Evolutionary conservation across 2,888 invertebrate species (phyloP).

Genomic region (Ptychoptera contaminata): DNA sequence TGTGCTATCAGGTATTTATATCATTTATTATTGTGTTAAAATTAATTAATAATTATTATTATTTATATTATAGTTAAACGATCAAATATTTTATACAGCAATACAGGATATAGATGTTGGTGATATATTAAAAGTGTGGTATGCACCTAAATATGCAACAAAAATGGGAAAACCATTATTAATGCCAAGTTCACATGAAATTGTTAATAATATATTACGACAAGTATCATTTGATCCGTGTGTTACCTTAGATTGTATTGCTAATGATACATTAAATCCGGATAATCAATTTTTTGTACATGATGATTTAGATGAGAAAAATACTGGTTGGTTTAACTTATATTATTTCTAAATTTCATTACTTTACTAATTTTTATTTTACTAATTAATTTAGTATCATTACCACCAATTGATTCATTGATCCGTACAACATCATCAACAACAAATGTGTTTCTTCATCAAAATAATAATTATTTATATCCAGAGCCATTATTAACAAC

Average conservation of each 20-base stretch:
- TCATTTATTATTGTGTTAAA: neutral
- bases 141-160: conserved; percentile 10
- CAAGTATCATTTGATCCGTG: conserved; percentile 9
- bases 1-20: conserved; percentile 9
- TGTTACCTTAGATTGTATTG: conserved; percentile 5
- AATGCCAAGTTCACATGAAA: conserved; percentile 4
- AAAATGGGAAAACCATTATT: conserved; percentile 8
- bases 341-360: neutral
- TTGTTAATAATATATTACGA: conserved; percentile 8
- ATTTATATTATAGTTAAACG: conserved; percentile 7
- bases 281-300: conserved; percentile 1
- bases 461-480: neutral
- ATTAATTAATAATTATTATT: neutral
- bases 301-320: neutral
- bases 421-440: conserved; percentile 6
- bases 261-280: conserved; percentile 3
- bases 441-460: neutral
- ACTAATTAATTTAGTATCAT: conserved; percentile 6
- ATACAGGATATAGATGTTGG: conserved; percentile 10
- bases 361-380: neutral
- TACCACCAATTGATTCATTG: conserved; percentile 9
- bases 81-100: conserved; percentile 11
- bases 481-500: neutral
- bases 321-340: neutral
- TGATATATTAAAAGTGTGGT: conserved; percentile 12